Base-by-base conservation (phyloP, 1,140 invertebrate genomes). In the Pseudomyrmex concolor region DNA sequence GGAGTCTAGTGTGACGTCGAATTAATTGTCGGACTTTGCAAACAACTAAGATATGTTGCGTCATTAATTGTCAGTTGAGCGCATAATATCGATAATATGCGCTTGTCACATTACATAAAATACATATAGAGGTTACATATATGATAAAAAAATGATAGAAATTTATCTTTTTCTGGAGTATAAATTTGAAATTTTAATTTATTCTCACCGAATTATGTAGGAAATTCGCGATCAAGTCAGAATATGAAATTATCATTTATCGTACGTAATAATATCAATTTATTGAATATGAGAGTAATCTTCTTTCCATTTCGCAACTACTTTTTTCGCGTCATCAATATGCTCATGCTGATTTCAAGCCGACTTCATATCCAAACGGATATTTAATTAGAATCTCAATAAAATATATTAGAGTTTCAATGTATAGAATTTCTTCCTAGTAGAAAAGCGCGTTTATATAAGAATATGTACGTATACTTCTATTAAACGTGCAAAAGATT, bases 201-300 rank as follows among this genome's bases (percentile, higher is more conserved):
- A 70, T 71, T 15, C 43, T 12, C 15, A 66, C 48, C 34, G 34
- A 34, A 34, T 34, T 34, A 34, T 63, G 8, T 59, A 45, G 8
- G 63, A 74, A 62, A 63, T 51, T n/a, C 22, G 34, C 34, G 13
- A 74, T 74, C 10, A 74, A 74, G 25, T 17, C 22, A n/a, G 2
- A n/a, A 12, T 45, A 7, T 22, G 9, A 19, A 64, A 64, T 76
- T 54, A 64, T 60, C 45, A 15, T 51, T 76, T 64, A 76, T 2
- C 43, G 22, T 64, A 25, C 10, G 17, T 19, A 73, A 73, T 60
- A 60, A 60, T 34, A 34, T 17, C n/a, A 43, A 76, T 64, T 76
- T 76, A 64, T 54, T 7, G 51, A n/a, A 5, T 12, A 51, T 2
- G n/a, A 22, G 55, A 22, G 4, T 43, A 45, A 59, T 50, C 4